Evolutionary conservation across 2,797 vertebrate genomes (phyloP).

Genomic region (Sebastes iracundus): DNA sequence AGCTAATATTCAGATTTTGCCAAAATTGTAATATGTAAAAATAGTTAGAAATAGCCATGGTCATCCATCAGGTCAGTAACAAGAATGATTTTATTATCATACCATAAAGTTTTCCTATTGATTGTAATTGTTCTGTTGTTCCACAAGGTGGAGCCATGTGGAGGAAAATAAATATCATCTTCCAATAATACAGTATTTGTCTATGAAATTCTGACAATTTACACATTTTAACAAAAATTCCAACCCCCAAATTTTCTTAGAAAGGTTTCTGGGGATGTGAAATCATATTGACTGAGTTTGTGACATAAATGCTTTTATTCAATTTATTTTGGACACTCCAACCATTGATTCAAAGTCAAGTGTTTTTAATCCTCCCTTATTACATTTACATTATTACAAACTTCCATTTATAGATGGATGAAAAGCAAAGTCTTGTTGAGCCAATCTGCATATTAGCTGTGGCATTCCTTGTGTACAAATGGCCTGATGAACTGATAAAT

Average conservation of each 20-base stretch:
- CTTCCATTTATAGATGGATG: too few relatives aligned
- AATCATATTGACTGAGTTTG: not conserved
- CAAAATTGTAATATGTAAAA: not conserved
- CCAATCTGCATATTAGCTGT: too few relatives aligned
- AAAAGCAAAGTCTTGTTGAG: too few relatives aligned
- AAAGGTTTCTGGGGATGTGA: not conserved
- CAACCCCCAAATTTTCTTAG: fast-evolving
- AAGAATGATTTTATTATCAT: not conserved
- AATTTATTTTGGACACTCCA: not conserved
- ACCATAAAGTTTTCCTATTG: not conserved
- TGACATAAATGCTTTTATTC: not conserved
- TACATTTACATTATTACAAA: too few relatives aligned
- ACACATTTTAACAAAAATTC: not conserved
- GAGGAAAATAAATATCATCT: not conserved
- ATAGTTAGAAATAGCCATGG: not conserved
- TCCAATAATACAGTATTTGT: not conserved
- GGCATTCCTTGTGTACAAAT: too few relatives aligned
- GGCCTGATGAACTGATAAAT: too few relatives aligned
- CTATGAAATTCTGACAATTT: not conserved
- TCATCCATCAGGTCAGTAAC: not conserved
- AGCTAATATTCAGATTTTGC: not conserved
- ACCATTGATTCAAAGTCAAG: not conserved
- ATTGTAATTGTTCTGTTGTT: not conserved
- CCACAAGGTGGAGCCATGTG: not conserved
- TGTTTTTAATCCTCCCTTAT: not conserved